Evolutionary conservation across 1,140 invertebrate species (phyloP), one percentile per base, ranked within the genome.

Genomic region (Lutraria rhynchaena): DNA sequence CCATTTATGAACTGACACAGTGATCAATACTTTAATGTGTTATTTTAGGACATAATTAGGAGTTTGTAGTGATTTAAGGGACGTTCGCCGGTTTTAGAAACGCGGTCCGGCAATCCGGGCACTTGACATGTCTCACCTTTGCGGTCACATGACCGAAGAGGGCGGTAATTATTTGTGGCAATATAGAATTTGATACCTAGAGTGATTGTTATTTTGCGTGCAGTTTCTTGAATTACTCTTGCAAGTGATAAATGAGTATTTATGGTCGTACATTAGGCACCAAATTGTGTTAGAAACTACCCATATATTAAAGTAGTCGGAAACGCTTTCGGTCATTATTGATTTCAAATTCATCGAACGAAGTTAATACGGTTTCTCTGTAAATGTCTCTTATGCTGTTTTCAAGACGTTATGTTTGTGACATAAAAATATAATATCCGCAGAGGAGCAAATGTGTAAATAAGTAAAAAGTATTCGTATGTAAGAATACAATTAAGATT

Each of bases 21-120:
- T 3, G 51, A 58, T 67, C 76, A 80, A 80, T 80, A 80, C 53
- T 33, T 22, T 70, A 69, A 70, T 80, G 76, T 80, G 76, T 80
- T 80, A 80, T 80, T 80, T 80, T 69, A 70, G 76, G 76, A 80
- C 53, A 80, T 80, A 80, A 80, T 80, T 69, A 80, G 27, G 51
- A 65, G 76, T 37, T 65, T 22, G n/a, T 53, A 46, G 46, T 51
- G 27, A 46, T 53, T 77, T 24, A 49, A 41, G 53, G 37, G 53
- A 76, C 53, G 44, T 60, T 19, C 27, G 17, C 58, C 60, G 22
- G 44, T 76, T 76, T 57, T 67, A 27, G 63, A 33, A 80, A 27
- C 37, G 46, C 27, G 29, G 22, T 53, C 33, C 17, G 31, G 46
- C 44, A 33, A 24, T 67, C 33, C 24, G 63, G 76, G n/a, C 76